These are phyloP conservation scores for Cisticola juncidis DNA, from an alignment of 2,113 vertebrate genomes.

Conservation along the genomic window DNA sequence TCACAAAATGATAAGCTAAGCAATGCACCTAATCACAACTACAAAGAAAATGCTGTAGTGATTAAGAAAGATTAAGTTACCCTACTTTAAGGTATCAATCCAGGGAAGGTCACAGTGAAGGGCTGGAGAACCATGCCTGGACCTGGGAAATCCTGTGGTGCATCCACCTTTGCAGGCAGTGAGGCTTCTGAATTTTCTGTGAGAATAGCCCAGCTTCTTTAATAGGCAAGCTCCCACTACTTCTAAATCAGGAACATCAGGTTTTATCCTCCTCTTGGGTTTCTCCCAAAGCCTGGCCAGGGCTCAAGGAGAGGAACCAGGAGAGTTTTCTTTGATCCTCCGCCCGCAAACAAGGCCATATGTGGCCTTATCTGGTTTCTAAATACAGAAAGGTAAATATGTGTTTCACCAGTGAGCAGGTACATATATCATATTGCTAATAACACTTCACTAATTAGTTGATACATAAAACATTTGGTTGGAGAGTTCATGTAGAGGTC, in stretches of 20 bases:
- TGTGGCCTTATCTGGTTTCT: not conserved
- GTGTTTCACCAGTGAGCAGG: not conserved
- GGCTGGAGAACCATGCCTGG: not conserved
- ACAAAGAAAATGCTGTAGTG: not conserved
- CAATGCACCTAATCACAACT: not conserved
- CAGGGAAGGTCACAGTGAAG: not conserved
- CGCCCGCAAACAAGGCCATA: not conserved
- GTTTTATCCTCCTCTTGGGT: not conserved
- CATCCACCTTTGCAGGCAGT: fast-evolving
- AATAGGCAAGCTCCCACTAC: not conserved
- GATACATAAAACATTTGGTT: not conserved
- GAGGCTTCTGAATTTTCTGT: not conserved
- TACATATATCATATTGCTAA: not conserved
- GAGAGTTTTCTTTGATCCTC: not conserved
- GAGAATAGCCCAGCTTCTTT: not conserved
- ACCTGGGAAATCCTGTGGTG: not conserved
- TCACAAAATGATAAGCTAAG: not conserved
- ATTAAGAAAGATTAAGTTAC: not conserved
- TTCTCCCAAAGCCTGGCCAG: not conserved
- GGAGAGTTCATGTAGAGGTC: not conserved
- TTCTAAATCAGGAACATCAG: not conserved
- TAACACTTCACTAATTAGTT: not conserved
- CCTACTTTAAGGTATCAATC: too few relatives aligned
- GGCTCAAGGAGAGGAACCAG: not conserved
- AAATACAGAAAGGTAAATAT: not conserved